These are phyloP conservation scores for Galemys pyrenaicus DNA, from an alignment of 2,113 vertebrate species.

Conservation along the genomic window DNA sequence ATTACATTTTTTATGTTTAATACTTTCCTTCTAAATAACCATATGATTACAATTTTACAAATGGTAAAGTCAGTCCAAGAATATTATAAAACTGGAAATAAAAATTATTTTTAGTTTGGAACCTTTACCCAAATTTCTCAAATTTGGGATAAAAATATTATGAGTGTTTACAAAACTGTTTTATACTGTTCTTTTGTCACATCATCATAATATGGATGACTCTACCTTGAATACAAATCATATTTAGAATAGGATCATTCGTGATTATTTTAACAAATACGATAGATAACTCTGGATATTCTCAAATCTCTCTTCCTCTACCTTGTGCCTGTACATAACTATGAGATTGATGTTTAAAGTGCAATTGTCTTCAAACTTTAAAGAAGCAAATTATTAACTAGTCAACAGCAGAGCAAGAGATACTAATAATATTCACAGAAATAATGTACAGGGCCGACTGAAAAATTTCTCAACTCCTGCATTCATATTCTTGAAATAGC, in stretches of 20 bases:
- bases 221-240: not conserved
- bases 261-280: not conserved
- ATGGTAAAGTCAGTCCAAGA: not conserved
- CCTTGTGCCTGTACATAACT: not conserved
- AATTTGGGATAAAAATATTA: constrained; percentile 9
- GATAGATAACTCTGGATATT: not conserved
- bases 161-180: not conserved
- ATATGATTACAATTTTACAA: constrained; percentile 45
- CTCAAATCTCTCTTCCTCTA: not conserved
- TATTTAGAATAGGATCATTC: not conserved
- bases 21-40: constrained; percentile 52
- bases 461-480: not conserved
- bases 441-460: not conserved
- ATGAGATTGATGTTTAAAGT: not conserved
- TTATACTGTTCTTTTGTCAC: not conserved
- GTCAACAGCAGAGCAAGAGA: not conserved
- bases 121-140: constrained; percentile 43
- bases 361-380: not conserved
- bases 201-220: not conserved
- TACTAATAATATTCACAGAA: not conserved
- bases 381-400: constrained; percentile 7
- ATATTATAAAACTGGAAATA: constrained; percentile 26
- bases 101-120: constrained; percentile 5
- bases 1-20: constrained; percentile 51
- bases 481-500: constrained; percentile 8